These are phyloP conservation scores for Elymnias hypermnestra DNA, from an alignment of 1,140 invertebrate species.

Conservation along the genomic window DNA sequence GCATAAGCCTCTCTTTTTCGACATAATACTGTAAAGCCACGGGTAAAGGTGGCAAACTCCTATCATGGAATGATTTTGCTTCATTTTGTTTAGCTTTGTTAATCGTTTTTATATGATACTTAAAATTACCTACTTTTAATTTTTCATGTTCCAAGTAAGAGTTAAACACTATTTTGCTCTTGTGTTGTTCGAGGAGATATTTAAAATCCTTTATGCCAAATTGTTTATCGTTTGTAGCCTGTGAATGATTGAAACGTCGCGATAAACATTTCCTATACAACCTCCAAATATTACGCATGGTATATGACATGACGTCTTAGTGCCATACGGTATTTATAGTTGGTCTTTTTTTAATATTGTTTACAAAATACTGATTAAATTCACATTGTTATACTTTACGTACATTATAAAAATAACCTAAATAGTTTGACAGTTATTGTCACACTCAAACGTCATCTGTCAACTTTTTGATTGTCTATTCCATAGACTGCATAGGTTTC, in stretches of 20 bases:
- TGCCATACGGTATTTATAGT: too few species aligned
- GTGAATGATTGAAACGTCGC: conserved; percentile 28
- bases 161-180: conserved; percentile 54
- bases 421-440: too few species aligned
- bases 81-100: conserved; percentile 41
- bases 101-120: conserved; percentile 55
- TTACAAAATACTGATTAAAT: too few species aligned
- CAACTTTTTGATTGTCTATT: too few species aligned
- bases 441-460: too few species aligned
- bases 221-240: conserved; percentile 16
- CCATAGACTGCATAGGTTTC: too few species aligned
- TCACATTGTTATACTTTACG: too few species aligned
- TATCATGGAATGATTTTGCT: conserved; percentile 30
- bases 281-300: conserved; percentile 36
- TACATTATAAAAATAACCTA: too few species aligned
- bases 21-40: conserved; percentile 55
- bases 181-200: conserved; percentile 35
- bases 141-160: conserved; percentile 57
- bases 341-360: too few species aligned
- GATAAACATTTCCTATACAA: conserved; percentile 36
- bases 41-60: conserved; percentile 45
- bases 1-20: conserved; percentile 42
- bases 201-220: conserved; percentile 36
- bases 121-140: conserved; percentile 60
- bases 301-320: conserved; percentile 27